A percentile compares a stretch with the other conserved stretches of the same genome.
Conservation (phyloP, 2,888 invertebrate genomes). For the Cabera pusaria region DNA sequence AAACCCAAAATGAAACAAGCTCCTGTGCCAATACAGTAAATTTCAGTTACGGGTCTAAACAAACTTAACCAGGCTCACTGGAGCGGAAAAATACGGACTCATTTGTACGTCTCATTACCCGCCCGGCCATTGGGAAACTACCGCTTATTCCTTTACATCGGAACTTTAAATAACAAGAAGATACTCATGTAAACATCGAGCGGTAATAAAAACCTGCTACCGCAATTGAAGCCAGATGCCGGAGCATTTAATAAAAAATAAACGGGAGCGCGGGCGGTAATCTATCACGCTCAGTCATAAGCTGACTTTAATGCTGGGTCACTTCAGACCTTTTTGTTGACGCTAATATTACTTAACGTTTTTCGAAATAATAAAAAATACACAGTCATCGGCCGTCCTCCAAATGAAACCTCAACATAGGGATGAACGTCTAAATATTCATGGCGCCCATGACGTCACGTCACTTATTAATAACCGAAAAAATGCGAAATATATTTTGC, state of each 20-base stretch:
- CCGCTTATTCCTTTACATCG: conserved; percentile 34
- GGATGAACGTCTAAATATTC: conserved; percentile 63
- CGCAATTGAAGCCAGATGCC: conserved; percentile 73
- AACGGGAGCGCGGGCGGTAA: conserved; percentile 64
- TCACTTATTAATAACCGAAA: conserved; percentile 41
- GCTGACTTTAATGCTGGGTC: conserved; percentile 81
- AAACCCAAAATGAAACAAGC: conserved; percentile 10
- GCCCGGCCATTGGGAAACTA: conserved; percentile 31
- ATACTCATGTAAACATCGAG: conserved; percentile 47
- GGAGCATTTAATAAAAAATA: conserved; percentile 76
- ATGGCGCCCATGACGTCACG: conserved; percentile 40
- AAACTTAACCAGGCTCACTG: conserved; percentile 33
- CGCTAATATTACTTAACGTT: conserved; percentile 74
- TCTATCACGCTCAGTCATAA: conserved; percentile 80
- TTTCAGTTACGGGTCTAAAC: conserved; percentile 30
- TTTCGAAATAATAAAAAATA: conserved; percentile 57
- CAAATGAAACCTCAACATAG: conserved; percentile 66
- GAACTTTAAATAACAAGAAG: conserved; percentile 39
- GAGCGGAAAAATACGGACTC: conserved; percentile 35
- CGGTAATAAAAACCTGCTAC: conserved; percentile 63
- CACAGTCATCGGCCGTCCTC: conserved; percentile 63
- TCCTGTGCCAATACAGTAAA: conserved; percentile 27
- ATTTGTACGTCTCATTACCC: conserved; percentile 38
- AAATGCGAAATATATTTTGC: conserved; percentile 46
- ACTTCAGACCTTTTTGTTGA: conserved; percentile 79